A percentile compares a stretch with the other conserved stretches of the same genome.
phyloP scores from a whole-genome alignment of 2,113 vertebrate species.

The Tychaedon coryphoeus region DNA sequence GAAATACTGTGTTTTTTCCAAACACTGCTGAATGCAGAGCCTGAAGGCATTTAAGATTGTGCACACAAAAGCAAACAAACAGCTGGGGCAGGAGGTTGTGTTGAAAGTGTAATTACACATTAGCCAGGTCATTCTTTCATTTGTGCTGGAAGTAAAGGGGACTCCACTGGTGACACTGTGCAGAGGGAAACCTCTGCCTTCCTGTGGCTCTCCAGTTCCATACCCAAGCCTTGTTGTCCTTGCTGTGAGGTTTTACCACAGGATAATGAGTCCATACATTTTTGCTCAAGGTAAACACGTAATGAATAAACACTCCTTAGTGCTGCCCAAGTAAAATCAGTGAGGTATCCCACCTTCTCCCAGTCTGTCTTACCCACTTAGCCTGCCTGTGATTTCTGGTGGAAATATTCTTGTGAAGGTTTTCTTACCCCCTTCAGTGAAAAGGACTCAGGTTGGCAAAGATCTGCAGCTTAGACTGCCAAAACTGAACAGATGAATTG shows the following conservation, averaged over 20 bases:
- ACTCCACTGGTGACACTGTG: not conserved
- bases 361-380: not conserved
- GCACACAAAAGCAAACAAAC: not conserved
- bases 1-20: not conserved
- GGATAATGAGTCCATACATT: fast-evolving
- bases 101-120: slow-evolving; percentile 16
- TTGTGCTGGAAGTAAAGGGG: not conserved
- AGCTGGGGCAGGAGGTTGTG: not conserved
- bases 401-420: not conserved
- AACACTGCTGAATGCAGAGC: not conserved
- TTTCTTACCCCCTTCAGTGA: not conserved
- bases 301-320: not conserved
- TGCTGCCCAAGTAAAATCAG: not conserved
- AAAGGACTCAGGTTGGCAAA: not conserved
- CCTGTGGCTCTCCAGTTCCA: not conserved
- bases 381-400: not conserved
- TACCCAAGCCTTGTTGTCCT: not conserved
- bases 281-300: not conserved
- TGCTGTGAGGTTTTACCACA: not conserved
- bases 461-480: not conserved
- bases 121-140: not conserved
- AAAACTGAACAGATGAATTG: not conserved
- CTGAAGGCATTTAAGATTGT: not conserved
- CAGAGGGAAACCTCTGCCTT: not conserved
- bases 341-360: not conserved